Evolutionary conservation across 2,797 vertebrate genomes (phyloP).

Genomic region (Agapornis canus): DNA sequence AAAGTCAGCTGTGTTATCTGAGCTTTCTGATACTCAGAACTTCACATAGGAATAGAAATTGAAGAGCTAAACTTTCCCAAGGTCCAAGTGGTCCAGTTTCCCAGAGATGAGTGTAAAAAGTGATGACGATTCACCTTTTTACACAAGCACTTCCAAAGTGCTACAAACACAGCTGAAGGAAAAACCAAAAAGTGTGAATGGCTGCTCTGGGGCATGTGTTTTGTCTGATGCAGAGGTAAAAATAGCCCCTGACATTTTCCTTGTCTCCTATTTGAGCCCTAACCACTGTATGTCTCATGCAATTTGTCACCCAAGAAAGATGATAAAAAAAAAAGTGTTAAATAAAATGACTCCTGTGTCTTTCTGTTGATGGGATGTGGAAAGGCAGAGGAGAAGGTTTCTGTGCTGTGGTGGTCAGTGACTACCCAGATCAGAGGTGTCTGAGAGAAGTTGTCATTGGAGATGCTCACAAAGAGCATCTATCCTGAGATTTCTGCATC

Average conservation of each 20-base stretch:
- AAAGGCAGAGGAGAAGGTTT: not conserved
- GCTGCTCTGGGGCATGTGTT: not conserved
- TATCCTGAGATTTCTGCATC: not conserved
- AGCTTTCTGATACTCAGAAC: not conserved
- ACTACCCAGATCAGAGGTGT: not conserved
- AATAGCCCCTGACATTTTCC: constrained; percentile 44
- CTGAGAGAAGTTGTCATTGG: not conserved
- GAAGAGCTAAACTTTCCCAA: not conserved
- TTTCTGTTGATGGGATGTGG: not conserved
- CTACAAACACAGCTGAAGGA: not conserved
- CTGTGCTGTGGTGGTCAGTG: not conserved
- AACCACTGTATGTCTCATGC: not conserved
- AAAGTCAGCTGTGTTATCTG: not conserved
- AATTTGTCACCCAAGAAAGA: not conserved
- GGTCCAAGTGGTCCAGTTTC: not conserved
- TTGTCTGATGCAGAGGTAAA: not conserved
- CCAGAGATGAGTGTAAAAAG: not conserved
- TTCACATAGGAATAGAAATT: not conserved
- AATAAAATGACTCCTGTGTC: not conserved
- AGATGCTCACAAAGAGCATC: not conserved
- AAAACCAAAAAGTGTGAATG: not conserved
- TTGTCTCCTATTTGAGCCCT: not conserved
- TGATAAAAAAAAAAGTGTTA: not conserved
- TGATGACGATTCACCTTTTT: not conserved
- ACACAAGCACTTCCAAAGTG: not conserved